Evolutionary conservation across 2,888 invertebrate genomes (phyloP), one percentile per base, ranked within the genome.

Genomic region (Leistus spinibarbis): DNA sequence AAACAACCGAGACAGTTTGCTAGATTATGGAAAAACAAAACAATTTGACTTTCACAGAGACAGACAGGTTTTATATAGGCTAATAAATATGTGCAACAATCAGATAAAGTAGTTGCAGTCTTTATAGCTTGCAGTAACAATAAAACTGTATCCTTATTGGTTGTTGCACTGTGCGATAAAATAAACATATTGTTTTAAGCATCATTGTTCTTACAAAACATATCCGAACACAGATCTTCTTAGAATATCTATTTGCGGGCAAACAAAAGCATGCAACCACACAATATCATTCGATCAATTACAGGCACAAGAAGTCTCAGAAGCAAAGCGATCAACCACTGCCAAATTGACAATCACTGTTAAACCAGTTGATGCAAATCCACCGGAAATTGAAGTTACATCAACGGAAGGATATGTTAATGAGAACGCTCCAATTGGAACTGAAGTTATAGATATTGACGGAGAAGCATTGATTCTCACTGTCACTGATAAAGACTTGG

Each of bases 341-440:
- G 95, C 95, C 0, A 95, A 94, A 83, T 85, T 96, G 69, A 89
- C 90, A 2, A 91, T 97, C 74, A 92, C 91, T 54, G 94, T 96
- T 0, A 92, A 95, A 77, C 95, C 95, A 0, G 94, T 95, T 0
- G 96, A 96, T 84, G 92, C 94, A 16, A 93, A 93, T 85, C 95
- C 95, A 0, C 96, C 96, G 0, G 91, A 91, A 22, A 92, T 96
- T 69, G 86, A 88, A 3, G 90, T 94, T 0, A 89, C 93, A 0
- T 88, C 92, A 0, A 88, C 89, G 19, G 93, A 94, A 81, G 95
- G 95, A 0, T 90, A 89, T 80, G 95, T 96, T 0, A 92, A 94
- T 81, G 96, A 96, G 84, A 96, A 95, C 83, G 93, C 96, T 0
- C 91, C 94, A 0, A 88, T 93, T 68, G 96, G 95, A n/a, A 95